Conservation (phyloP, 2,888 invertebrate species). For the Vandiemenella viatica region DNA sequence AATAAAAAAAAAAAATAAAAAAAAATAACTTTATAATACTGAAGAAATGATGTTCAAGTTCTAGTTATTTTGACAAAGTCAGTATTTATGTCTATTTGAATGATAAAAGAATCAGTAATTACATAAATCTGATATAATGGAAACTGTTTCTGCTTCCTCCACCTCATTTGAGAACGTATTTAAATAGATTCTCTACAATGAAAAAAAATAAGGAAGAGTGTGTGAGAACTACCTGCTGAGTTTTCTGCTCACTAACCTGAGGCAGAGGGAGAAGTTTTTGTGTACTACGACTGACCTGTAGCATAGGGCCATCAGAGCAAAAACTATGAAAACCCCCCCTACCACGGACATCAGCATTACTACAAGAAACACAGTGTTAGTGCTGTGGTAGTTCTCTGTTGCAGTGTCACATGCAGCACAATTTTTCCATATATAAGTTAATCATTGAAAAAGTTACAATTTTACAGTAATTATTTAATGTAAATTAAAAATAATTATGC, state of each 20-base stretch:
- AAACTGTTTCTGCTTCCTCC: no score
- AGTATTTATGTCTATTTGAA: no score
- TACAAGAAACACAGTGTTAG: slow-evolving; percentile 94
- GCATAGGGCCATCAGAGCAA: slow-evolving; percentile 97
- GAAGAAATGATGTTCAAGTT: no score
- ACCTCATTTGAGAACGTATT: not conserved
- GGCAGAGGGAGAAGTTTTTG: slow-evolving; percentile 96
- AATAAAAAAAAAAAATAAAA: no score
- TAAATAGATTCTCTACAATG: not conserved
- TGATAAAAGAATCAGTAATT: no score
- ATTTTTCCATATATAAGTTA: not conserved
- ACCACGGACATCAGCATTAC: slow-evolving; percentile 96
- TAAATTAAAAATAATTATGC: no score
- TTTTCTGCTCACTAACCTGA: slow-evolving; percentile 91
- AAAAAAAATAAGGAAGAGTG: slow-evolving; percentile 18
- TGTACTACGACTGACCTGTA: slow-evolving; percentile 99
- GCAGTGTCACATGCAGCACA: not conserved
- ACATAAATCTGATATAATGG: no score
- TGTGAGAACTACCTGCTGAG: slow-evolving; percentile 38
- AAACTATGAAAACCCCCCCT: slow-evolving; percentile 97
- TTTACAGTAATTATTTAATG: not conserved
- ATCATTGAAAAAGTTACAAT: not conserved
- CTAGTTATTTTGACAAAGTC: no score
- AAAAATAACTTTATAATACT: no score
- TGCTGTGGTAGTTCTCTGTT: slow-evolving; percentile 92